Base-by-base conservation (phyloP, 2,888 invertebrate genomes). In the Dyspetes luteomarginatus region DNA sequence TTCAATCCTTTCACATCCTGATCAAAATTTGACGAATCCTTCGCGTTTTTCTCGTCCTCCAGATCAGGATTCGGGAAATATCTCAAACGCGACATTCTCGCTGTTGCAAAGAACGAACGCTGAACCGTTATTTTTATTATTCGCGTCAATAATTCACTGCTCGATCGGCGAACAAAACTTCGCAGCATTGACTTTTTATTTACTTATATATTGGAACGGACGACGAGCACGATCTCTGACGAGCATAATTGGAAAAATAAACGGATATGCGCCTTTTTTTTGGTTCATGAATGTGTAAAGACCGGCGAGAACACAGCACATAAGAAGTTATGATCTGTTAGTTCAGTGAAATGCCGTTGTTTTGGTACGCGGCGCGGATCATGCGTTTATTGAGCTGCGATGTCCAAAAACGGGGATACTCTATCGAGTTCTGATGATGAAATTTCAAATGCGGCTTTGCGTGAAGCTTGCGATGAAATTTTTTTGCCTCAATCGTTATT, bases 351-450 rank as follows among this genome's bases (percentile, higher is more conserved):
- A 36, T 36, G 9, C 9, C 36, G 36, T 12, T 9, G 9, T 3
- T 36, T n/a, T n/a, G n/a, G n/a, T n/a, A n/a, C n/a, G n/a, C n/a
- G n/a, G n/a, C n/a, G n/a, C n/a, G n/a, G n/a, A n/a, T n/a, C n/a
- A 36, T 12, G 43, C 22, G 48, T 50, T 15, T 50, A 7, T 30
- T 1, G 36, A 72, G 50, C 41, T 24, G 36, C 24, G 12, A 74
- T 74, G 73, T n/a, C 41, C 3, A 43, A 55, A 56, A 62, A 68
- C 52, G 62, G 74, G 41, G 60, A 80, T 60, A 68, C 85, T 15
- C 78, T 78, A 2, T 87, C 88, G 4, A 89, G 88, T 75, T 89
- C 89, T 0, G 90, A 90, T 28, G 90, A 91, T 65, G 89, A 90
- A 81, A 72, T 65, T 71, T 52, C 56, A 12, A 74, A 78, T 28